These are phyloP conservation scores for Sparus aurata DNA, from an alignment of 2,797 vertebrate species.

Conservation along the genomic window DNA sequence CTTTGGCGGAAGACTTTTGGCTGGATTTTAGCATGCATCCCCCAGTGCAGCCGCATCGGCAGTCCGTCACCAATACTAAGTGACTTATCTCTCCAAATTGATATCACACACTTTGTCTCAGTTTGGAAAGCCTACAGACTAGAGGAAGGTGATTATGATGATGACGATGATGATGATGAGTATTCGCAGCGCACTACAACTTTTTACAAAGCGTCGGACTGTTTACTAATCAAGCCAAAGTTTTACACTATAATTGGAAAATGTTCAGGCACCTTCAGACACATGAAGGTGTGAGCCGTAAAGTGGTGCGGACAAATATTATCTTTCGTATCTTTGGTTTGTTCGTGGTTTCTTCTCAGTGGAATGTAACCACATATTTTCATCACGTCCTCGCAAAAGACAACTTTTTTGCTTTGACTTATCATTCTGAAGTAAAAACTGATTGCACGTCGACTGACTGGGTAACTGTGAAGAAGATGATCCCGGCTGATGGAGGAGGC, in stretches of 20 bases:
- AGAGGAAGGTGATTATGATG: slow-evolving; percentile 15
- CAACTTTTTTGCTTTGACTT: no score
- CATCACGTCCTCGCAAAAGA: no score
- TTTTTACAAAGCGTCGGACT: not conserved
- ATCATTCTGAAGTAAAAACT: no score
- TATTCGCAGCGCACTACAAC: not conserved
- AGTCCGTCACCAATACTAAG: slow-evolving; percentile 48
- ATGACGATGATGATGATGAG: not conserved
- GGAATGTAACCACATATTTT: no score
- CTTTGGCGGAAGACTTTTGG: slow-evolving; percentile 40
- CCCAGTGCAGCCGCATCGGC: slow-evolving; percentile 12
- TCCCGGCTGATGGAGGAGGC: no score
- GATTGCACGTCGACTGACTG: no score
- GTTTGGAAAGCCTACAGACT: slow-evolving; percentile 33
- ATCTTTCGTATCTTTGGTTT: no score
- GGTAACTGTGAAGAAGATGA: no score
- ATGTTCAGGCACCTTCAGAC: not conserved
- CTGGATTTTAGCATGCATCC: slow-evolving; percentile 44
- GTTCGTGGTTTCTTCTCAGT: no score
- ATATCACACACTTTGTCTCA: slow-evolving; percentile 40
- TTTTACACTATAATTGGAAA: not conserved
- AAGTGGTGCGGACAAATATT: no score
- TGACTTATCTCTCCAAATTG: slow-evolving; percentile 37
- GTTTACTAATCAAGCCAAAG: not conserved
- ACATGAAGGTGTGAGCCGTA: no score